Base-by-base conservation (phyloP, 2,888 invertebrate genomes). In the Hecatera dysodea region DNA sequence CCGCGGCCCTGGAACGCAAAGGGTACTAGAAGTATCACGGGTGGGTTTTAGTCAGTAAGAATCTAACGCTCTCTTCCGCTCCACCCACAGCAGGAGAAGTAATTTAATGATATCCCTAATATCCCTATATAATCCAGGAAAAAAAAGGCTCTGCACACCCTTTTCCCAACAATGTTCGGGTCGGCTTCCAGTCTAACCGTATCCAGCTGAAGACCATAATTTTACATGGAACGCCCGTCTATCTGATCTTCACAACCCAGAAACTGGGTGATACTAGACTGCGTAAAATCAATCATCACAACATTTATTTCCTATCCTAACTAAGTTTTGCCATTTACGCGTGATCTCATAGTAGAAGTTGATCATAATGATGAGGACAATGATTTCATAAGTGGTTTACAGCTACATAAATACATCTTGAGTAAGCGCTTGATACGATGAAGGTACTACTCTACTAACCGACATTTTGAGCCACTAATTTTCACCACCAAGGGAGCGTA, bases 381-480 rank as follows among this genome's bases (percentile, higher is more conserved):
- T 22, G 48, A 22, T 1, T 11, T 11, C 1, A 11, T 22, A 22
- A n/a, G n/a, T 46, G 3, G 3, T n/a, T n/a, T 8, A 9, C 3
- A n/a, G 46, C 22, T 29, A n/a, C n/a, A n/a, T n/a, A n/a, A n/a
- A n/a, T 29, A 29, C 29, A 4, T 29, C 4, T 29, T 29, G 29
- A 4, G 6, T 29, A 29, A 29, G 29, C 29, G 29, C 29, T 29
- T 29, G 29, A 48, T 11, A 48, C 22, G 1, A 5, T 12, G 48
- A 24, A 22, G 22, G 15, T 24, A 15, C 17, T 8, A 27, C 17
- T 52, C 27, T 27, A 9, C 52, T 53, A 42, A 61, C 61, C 65
- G 24, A 46, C 33, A 65, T 65, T 61, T 65, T 61, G 11, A 33
- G 4, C 2, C 24, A 65, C 15, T 46, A n/a, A n/a, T n/a, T 33